A percentile compares a stretch with the other conserved stretches of the same genome.
phyloP scores from a whole-genome alignment of 2,797 vertebrate species.

The Stomatorhinus walkeri region DNA sequence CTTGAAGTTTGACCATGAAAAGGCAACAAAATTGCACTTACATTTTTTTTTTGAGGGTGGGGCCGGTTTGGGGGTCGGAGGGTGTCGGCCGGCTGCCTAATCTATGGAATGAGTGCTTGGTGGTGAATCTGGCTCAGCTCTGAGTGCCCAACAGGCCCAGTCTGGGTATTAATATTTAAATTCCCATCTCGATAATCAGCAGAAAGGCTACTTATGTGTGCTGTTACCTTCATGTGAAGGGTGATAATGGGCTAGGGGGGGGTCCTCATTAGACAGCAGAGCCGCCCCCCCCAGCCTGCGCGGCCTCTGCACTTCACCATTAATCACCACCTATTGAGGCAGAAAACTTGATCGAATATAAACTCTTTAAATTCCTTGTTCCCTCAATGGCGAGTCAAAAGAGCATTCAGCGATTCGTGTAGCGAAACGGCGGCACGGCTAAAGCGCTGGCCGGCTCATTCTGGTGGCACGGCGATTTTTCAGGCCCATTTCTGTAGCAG shows the following conservation, averaged over 20 bases:
- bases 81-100: slow-evolving; percentile 45
- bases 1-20: slow-evolving; percentile 68
- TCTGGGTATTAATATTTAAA: slow-evolving; percentile 79
- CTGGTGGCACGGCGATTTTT: slow-evolving; percentile 79
- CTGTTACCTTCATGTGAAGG: slow-evolving; percentile 74
- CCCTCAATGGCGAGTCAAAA: slow-evolving; percentile 93
- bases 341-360: slow-evolving; percentile 99
- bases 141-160: slow-evolving; percentile 61
- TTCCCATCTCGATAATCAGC: slow-evolving; percentile 74
- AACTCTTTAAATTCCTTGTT: slow-evolving; percentile 98
- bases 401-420: slow-evolving; percentile 95
- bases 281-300: slow-evolving; percentile 79
- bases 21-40: slow-evolving; percentile 61
- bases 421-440: slow-evolving; percentile 76
- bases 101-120: slow-evolving; percentile 73
- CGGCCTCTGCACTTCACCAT: slow-evolving; percentile 88
- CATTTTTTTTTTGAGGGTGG: slow-evolving; percentile 25
- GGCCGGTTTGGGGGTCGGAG: slow-evolving; percentile 32
- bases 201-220: slow-evolving; percentile 69
- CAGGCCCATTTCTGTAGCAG: slow-evolving; percentile 69
- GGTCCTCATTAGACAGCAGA: slow-evolving; percentile 89
- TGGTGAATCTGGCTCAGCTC: slow-evolving; percentile 66
- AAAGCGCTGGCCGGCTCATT: slow-evolving; percentile 75
- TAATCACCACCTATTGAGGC: slow-evolving; percentile 99
- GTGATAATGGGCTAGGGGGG: slow-evolving; percentile 87